Evolutionary conservation across 2,113 vertebrate species (phyloP).

Genomic region (Piliocolobus tephrosceles): DNA sequence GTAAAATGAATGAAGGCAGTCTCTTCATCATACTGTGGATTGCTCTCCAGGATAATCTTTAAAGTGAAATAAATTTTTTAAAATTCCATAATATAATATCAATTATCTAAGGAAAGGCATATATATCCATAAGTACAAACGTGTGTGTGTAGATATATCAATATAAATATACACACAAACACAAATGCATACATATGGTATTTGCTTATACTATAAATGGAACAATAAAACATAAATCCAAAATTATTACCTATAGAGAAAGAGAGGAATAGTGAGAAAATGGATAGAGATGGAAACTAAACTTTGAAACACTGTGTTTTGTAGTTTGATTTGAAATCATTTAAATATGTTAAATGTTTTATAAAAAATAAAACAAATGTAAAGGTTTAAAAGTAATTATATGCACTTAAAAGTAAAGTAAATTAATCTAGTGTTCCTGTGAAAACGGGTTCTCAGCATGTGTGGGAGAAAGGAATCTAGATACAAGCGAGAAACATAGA

Average conservation of each 20-base stretch:
- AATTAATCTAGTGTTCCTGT: neutral
- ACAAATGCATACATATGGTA: neutral
- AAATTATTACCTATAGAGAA: neutral
- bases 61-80: neutral
- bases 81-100: neutral
- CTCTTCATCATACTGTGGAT: neutral
- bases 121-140: neutral
- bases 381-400: neutral
- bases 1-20: neutral
- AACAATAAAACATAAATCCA: neutral
- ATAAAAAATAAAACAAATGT: neutral
- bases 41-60: neutral
- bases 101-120: neutral
- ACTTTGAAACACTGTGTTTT: neutral
- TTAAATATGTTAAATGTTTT: neutral
- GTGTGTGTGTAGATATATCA: neutral
- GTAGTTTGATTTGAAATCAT: neutral
- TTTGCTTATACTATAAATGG: neutral
- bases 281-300: neutral
- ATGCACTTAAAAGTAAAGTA: neutral
- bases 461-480: neutral
- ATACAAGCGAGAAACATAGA: neutral
- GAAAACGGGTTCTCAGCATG: neutral
- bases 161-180: neutral
- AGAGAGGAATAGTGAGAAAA: neutral